phyloP scores from a whole-genome alignment of 64 coral and sea anemone genomes.

The Montipora cactus region DNA sequence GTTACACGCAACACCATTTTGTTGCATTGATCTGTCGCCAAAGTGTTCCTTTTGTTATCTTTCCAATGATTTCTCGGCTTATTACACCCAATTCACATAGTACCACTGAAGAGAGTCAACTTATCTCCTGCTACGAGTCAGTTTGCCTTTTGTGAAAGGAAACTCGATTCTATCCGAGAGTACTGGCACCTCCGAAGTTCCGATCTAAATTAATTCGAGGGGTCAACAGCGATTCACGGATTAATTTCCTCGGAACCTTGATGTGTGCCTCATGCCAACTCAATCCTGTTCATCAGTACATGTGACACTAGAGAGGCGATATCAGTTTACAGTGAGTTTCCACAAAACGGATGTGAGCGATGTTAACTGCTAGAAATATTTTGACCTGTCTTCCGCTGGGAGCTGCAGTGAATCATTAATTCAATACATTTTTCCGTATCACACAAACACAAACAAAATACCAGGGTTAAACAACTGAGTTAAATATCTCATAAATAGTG shows the following conservation, averaged over 20 bases:
- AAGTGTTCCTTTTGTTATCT: not conserved
- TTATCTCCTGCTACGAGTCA: not conserved
- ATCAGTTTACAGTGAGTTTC: constrained; percentile 9
- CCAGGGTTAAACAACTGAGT: not conserved
- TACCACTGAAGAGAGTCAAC: not conserved
- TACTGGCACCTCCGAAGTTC: not conserved
- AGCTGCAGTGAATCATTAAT: not conserved
- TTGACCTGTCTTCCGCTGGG: not conserved
- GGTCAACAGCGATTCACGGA: constrained; percentile 53
- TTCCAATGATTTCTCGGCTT: not conserved
- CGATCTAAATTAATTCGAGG: not conserved
- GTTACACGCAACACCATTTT: not conserved
- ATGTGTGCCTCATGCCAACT: not conserved
- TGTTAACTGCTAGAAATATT: not conserved
- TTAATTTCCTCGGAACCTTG: constrained; percentile 7
- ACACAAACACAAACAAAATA: not conserved
- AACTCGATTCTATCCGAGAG: not conserved
- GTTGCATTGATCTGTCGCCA: not conserved
- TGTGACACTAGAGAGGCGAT: not conserved
- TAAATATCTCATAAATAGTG: not conserved
- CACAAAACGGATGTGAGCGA: not conserved
- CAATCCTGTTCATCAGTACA: not conserved
- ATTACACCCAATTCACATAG: not conserved
- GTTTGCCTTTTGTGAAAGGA: not conserved
- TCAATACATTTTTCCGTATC: not conserved